These are phyloP conservation scores for Actias luna DNA, from an alignment of 2,888 invertebrate species.

Conservation along the genomic window DNA sequence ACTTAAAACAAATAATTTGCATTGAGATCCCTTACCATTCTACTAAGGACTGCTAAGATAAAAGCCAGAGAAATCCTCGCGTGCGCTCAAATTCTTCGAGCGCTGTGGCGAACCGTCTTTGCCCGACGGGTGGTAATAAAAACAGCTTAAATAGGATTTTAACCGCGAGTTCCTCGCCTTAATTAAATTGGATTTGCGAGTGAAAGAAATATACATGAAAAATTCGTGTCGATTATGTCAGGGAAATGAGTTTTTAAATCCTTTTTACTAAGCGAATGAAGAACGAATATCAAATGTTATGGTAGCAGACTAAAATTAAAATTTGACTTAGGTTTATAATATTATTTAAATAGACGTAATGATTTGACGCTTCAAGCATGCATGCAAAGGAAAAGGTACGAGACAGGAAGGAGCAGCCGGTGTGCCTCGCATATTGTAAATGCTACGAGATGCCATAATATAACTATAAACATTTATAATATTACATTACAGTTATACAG, in stretches of 20 bases:
- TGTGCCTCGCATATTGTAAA: slow-evolving; percentile 18
- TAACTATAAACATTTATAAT: slow-evolving; percentile 19
- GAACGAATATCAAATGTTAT: slow-evolving; percentile 54
- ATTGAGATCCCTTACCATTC: slow-evolving; percentile 69
- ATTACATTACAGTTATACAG: not conserved
- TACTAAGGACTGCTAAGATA: slow-evolving; percentile 64
- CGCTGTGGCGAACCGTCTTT: slow-evolving; percentile 76
- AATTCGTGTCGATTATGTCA: slow-evolving; percentile 78
- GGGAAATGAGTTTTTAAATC: slow-evolving; percentile 70
- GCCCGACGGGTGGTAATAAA: slow-evolving; percentile 80
- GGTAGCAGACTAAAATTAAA: slow-evolving; percentile 40
- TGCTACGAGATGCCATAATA: slow-evolving; percentile 24
- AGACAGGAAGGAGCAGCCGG: slow-evolving; percentile 64
- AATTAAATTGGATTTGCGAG: slow-evolving; percentile 81
- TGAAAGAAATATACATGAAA: slow-evolving; percentile 80
- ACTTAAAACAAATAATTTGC: slow-evolving; percentile 64
- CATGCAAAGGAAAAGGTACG: slow-evolving; percentile 38
- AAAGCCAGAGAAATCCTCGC: slow-evolving; percentile 72
- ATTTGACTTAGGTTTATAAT: slow-evolving; percentile 34
- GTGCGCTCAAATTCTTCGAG: slow-evolving; percentile 75
- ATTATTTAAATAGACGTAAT: slow-evolving; percentile 23
- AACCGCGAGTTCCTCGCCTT: slow-evolving; percentile 80
- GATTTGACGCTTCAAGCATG: slow-evolving; percentile 30
- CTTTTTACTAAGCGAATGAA: slow-evolving; percentile 67
- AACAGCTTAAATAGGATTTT: slow-evolving; percentile 82